phyloP scores from a whole-genome alignment of 2,888 invertebrate genomes.

The Cephus pulcher region DNA sequence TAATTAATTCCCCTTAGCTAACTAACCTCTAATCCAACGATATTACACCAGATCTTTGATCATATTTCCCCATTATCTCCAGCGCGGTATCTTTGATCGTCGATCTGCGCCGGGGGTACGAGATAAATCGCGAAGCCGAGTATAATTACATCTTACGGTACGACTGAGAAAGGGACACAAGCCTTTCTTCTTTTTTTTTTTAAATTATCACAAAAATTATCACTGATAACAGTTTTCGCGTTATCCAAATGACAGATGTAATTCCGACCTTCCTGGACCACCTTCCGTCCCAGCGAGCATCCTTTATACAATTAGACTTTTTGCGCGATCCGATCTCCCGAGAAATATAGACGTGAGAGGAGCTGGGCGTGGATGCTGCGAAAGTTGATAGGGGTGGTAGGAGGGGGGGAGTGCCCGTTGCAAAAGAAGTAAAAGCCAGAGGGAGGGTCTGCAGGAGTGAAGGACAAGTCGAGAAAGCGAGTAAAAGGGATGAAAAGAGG shows the following conservation, averaged over 20 bases:
- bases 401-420: background rate
- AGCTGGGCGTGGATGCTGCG: constrained; percentile 25
- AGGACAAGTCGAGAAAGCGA: background rate
- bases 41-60: background rate
- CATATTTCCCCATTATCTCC: background rate
- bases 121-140: background rate
- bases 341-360: constrained; percentile 47
- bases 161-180: too few relatives aligned
- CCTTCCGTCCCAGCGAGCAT: constrained; percentile 31
- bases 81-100: background rate
- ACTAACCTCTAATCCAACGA: background rate
- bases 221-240: background rate
- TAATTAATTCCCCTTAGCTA: background rate
- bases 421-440: constrained; percentile 20
- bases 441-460: background rate
- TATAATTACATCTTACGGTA: background rate
- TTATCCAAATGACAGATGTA: background rate
- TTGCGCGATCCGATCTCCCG: constrained; percentile 44
- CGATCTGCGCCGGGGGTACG: background rate
- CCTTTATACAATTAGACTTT: constrained; percentile 62
- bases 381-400: constrained; percentile 14
- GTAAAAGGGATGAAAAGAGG: background rate
- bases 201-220: background rate
- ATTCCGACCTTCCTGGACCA: background rate
- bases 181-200: background rate